Base-by-base conservation (phyloP, 2,113 vertebrate species). In the Neogale vison region DNA sequence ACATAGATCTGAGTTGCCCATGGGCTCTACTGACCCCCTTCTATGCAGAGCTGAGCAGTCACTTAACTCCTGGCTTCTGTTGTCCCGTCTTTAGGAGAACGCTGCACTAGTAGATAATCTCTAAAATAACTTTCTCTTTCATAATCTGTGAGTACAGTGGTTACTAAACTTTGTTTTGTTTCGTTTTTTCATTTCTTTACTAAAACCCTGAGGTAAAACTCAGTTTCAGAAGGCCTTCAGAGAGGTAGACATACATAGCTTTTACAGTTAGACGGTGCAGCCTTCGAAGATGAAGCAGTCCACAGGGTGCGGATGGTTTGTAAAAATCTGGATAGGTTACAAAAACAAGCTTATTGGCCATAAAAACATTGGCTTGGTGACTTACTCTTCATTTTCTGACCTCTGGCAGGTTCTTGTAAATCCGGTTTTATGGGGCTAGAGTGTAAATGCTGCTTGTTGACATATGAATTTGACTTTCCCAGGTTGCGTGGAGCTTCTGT, bases 401-500 rank as follows among this genome's bases (percentile, higher is more conserved):
- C 31, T 57, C 83, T 82, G 74, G 24, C 52, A 87, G 47, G 31
- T 39, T 88, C 55, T 90, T 10, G 23, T 29, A 81, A 82, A 69
- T 80, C 55, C n/a, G 9, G 15, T 85, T 29, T 80, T 39, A 31
- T 47, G 65, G 36, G 6, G 2, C 55, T 88, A 31, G 52, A n/a
- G 57, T n/a, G 2, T 80, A 8, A 88, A 80, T 65, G 5, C 8
- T 24, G 14, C 3, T 45, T 50, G 1, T 71, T 92, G 7, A 93
- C 74, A 31, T 1, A 12, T 45, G 63, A 15, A 45, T 88, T 97
- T 52, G 57, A 12, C 17, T 96, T 67, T 96, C 23, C 20, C 97
- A 99, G 99, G 97, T 98, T 99, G 79, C 99, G 99, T 4, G 69
- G 95, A 3, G 97, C 99, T 50, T 98, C 99, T 0, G 97, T 99